Base-by-base conservation (phyloP, 2,797 vertebrate species). In the Enteromius thamalakanensis region DNA sequence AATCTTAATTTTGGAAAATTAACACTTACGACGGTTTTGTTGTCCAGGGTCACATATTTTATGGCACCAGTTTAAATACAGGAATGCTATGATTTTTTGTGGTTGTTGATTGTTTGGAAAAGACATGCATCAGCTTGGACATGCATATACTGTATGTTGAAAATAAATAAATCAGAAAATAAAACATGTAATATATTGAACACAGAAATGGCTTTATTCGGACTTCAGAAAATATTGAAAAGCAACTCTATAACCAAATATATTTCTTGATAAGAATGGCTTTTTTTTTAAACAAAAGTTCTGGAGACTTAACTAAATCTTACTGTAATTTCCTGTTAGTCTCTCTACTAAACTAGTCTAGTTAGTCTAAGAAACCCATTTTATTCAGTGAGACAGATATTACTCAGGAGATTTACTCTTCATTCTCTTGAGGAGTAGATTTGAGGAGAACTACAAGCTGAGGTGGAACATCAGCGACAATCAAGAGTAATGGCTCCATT, bases 351-450 rank as follows among this genome's bases (percentile, higher is more conserved):
- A 32, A 32, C 29, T 32, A 32, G 29, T 32, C 29, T 32, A 32
- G 29, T 32, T 32, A 32, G 29, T 29, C 34, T 3, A 26, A 42
- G 17, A 53, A 60, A 80, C 9, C 23, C 26, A 21, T 15, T 70
- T 69, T 4, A 58, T 45, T 70, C 67, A 70, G 51, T n/a, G 29
- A 70, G 37, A n/a, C n/a, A n/a, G 19, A 53, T 69, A 58, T 10
- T 19, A 55, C 65, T 55, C 65, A 19, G 45, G 32, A 79, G 64
- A 69, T 80, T 79, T 40, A 37, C 32, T 55, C 29, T 80, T 68
- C 5, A 80, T 80, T 45, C 37, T 60, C 51, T 15, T 15, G 37
- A n/a, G 79, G 37, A 80, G 40, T 58, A 80, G 45, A 42, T 40
- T 37, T 70, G 9, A 80, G n/a, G 49, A 40, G 78, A 70, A 58